Evolutionary conservation across 2,888 invertebrate species (phyloP), one percentile per base, ranked within the genome.

Genomic region (Erebia ligea): DNA sequence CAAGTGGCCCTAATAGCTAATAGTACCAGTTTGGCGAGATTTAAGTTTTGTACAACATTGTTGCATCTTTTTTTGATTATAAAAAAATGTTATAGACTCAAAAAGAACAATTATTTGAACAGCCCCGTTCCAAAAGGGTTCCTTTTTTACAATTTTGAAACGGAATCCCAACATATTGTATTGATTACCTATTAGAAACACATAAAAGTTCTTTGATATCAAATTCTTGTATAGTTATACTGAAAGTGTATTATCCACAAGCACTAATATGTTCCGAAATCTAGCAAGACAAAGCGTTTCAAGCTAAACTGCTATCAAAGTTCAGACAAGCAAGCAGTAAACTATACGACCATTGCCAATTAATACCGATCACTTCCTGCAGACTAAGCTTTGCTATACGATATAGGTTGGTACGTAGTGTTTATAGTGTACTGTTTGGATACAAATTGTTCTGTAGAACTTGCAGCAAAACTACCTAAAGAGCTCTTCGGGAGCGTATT

Each of bases 301-400:
- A 48, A 10, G 40, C 57, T 42, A n/a, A 42, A 45, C 25, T 59
- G 17, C 25, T 25, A 48, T 70, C 70, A 70, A 66, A 70, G 59
- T 65, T 66, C 59, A 52, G 65, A 54, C 52, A 48, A 50, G 42
- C 59, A 54, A 45, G 42, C 56, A 57, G 56, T 66, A 70, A 70
- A 62, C 70, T 54, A 61, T 56, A 66, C 54, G 65, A 66, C 45
- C 70, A 66, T 42, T 42, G 42, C 59, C 66, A 70, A 70, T 70
- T 70, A 66, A 70, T 70, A 70, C 70, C 61, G 59, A 70, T 70
- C 70, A 66, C 59, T 66, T 45, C 61, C 56, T 66, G 65, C 54
- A 56, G 19, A 21, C 42, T 66, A 45, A 57, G 56, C 56, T 66
- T 25, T 10, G 40, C 42, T 15, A 42, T 40, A 17, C 21, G 11